Conservation (phyloP, 2,113 vertebrate species). For the Panurus biarmicus region DNA sequence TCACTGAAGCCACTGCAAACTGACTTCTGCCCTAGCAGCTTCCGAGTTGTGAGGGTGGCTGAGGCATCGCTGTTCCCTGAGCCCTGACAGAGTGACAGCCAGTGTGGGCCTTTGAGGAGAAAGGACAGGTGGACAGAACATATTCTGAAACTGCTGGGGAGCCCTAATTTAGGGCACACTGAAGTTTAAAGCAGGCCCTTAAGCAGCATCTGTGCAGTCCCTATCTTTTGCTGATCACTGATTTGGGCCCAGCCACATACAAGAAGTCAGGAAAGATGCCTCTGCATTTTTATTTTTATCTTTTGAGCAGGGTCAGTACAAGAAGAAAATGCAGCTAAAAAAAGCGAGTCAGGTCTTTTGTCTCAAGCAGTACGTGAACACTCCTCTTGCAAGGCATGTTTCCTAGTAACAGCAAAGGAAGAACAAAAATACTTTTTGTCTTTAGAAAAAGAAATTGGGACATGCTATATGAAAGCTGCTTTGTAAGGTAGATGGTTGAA, state of each 20-base stretch:
- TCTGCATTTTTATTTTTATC: conserved; percentile 6
- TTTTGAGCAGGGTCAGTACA: neutral
- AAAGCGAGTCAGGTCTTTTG: conserved; percentile 19
- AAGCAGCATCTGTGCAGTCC: neutral
- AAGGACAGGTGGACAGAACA: neutral
- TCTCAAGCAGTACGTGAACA: conserved; percentile 12
- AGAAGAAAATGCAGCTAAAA: neutral
- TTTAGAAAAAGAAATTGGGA: conserved; percentile 28
- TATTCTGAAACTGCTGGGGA: neutral
- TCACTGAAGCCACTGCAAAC: neutral
- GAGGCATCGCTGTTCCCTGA: neutral
- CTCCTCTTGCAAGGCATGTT: neutral
- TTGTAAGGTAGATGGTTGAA: neutral
- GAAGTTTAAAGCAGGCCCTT: neutral
- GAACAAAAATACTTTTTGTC: conserved; percentile 43
- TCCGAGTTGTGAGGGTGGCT: rapidly evolving
- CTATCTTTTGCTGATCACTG: neutral
- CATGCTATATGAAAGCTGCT: neutral
- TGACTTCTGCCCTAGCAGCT: neutral
- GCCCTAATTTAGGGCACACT: neutral
- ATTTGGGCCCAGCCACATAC: neutral
- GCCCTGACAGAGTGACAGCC: neutral
- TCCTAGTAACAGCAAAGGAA: conserved; percentile 43
- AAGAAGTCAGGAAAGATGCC: neutral
- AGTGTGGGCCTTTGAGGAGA: rapidly evolving